Evolutionary conservation across 2,113 vertebrate genomes (phyloP).

Genomic region (Petaurus breviceps): DNA sequence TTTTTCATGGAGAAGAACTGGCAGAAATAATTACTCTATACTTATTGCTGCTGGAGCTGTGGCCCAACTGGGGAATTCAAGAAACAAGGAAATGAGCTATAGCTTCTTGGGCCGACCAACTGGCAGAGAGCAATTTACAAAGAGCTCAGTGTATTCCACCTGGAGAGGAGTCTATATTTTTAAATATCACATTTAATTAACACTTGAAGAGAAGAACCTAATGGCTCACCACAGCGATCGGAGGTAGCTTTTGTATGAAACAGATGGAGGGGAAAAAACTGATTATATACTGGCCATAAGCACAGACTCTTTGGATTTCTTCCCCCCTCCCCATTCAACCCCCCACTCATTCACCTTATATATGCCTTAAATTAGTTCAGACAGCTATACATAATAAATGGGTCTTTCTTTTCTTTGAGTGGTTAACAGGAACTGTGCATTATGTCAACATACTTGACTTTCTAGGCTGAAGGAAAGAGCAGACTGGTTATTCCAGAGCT

Average conservation of each 20-base stretch:
- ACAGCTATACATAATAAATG: conserved; percentile 71
- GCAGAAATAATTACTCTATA: conserved; percentile 71
- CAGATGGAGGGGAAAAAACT: conserved; percentile 52
- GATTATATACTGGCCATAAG: conserved; percentile 55
- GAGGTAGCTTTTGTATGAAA: conserved; percentile 60
- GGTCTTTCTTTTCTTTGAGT: conserved; percentile 63
- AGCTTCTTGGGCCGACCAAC: background rate
- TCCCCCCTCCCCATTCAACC: conserved; percentile 16
- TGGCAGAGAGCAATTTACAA: conserved; percentile 41
- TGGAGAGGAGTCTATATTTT: conserved; percentile 57
- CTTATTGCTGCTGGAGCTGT: conserved; percentile 66
- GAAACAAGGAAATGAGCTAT: background rate
- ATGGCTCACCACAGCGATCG: conserved; percentile 50
- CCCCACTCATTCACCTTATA: conserved; percentile 33
- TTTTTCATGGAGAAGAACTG: conserved; percentile 42
- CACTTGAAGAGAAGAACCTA: conserved; percentile 44
- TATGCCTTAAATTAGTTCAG: conserved; percentile 70
- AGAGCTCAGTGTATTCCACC: conserved; percentile 21
- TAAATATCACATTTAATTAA: conserved; percentile 66
- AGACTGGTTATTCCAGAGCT: background rate
- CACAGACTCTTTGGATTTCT: conserved; percentile 48
- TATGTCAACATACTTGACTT: conserved; percentile 45
- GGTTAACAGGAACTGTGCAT: background rate
- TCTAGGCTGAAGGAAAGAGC: background rate
- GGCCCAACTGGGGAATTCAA: conserved; percentile 12